Percentiles rank a stretch among this genome's conserved stretches.
Evolutionary conservation across 2,888 invertebrate species (phyloP).

Genomic region (Tromatobia lineatoria): DNA sequence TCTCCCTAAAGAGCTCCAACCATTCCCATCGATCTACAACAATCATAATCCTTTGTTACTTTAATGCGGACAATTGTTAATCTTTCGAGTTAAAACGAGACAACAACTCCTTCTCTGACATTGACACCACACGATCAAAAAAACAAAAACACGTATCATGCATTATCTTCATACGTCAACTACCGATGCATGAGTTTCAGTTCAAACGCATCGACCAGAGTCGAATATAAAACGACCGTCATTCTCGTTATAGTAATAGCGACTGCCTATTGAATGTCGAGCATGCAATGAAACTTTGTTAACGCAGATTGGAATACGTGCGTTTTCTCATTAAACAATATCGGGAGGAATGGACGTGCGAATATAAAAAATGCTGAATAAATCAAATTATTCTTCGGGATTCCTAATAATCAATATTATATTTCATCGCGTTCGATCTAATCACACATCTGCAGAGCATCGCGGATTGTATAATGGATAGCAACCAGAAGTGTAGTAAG

Average conservation of each 20-base stretch:
- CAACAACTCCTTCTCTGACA: constrained; percentile 6
- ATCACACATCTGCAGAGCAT: background rate
- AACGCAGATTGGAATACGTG: background rate
- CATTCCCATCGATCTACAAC: constrained; percentile 84
- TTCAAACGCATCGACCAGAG: constrained; percentile 12
- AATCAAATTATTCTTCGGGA: background rate
- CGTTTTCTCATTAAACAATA: background rate
- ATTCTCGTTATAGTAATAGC: constrained; percentile 8
- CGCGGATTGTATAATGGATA: background rate
- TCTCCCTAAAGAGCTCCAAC: constrained; percentile 82
- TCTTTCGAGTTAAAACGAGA: background rate
- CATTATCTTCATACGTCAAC: background rate
- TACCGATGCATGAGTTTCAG: background rate
- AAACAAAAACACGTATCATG: constrained; percentile 10
- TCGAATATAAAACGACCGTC: background rate
- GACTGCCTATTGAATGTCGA: background rate
- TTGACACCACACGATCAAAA: constrained; percentile 15
- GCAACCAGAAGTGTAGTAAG: background rate
- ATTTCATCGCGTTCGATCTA: background rate
- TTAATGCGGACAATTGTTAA: constrained; percentile 36
- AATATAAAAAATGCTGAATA: background rate
- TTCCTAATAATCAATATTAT: background rate
- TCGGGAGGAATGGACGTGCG: background rate
- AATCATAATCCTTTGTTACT: constrained; percentile 76
- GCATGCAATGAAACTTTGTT: constrained; percentile 15